A percentile compares a stretch with the other conserved stretches of the same genome.
Conservation (phyloP, 2,113 vertebrate species). For the Hepsetus odoe region DNA sequence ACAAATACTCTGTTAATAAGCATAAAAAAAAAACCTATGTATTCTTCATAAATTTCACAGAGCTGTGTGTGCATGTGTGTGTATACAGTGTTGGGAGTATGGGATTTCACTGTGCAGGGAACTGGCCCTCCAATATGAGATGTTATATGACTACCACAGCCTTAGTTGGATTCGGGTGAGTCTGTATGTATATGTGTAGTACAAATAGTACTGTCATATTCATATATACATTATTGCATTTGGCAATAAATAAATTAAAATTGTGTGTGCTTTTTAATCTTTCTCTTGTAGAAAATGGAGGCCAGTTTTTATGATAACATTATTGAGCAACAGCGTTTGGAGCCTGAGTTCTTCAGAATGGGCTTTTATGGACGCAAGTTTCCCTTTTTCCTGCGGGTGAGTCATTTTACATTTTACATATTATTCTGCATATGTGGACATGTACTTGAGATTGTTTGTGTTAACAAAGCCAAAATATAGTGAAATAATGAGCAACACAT, state of each 20-base stretch:
- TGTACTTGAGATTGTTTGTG: background rate
- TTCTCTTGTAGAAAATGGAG: slow-evolving; percentile 91
- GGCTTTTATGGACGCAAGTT: slow-evolving; percentile 98
- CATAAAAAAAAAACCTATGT: too few species aligned
- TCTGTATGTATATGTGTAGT: slow-evolving; percentile 27
- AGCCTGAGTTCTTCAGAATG: slow-evolving; percentile 96
- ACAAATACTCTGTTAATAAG: too few species aligned
- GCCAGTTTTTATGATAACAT: slow-evolving; percentile 97
- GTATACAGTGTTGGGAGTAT: slow-evolving; percentile 92
- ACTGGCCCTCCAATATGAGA: slow-evolving; percentile 93
- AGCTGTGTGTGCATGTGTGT: background rate
- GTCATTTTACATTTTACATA: slow-evolving; percentile 45
- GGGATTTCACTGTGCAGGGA: slow-evolving; percentile 95
- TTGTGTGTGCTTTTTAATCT: background rate
- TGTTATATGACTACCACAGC: slow-evolving; percentile 95
- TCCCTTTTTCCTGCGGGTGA: slow-evolving; percentile 96
- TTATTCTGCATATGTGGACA: background rate
- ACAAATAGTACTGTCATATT: too few species aligned
- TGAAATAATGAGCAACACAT: background rate
- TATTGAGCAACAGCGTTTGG: slow-evolving; percentile 95
- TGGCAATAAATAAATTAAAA: background rate
- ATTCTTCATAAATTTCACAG: too few species aligned
- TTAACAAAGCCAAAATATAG: too few species aligned
- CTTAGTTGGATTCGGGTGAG: slow-evolving; percentile 98
- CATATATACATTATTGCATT: too few species aligned